Base-by-base conservation (phyloP, 2,113 vertebrate species). In the Poeciliopsis retropinna region DNA sequence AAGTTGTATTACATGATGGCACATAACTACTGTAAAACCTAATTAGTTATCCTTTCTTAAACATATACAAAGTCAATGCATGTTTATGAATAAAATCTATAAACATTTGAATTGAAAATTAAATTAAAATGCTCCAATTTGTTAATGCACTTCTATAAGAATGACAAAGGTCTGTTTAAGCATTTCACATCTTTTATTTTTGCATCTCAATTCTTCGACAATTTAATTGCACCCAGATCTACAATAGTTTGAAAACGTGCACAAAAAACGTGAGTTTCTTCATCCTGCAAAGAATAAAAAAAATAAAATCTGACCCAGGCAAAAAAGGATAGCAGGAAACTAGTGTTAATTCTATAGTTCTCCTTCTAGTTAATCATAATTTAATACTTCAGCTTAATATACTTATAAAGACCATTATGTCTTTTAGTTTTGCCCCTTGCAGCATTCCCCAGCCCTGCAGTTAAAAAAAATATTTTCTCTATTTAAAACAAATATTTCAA, bases 401-500 rank as follows among this genome's bases (percentile, higher is more conserved):
- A 91, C 86, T 90, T 91, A 90, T 90, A 91, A 92, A 92, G 90
- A 92, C 91, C 77, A 87, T 84, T 84, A 81, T 29, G 86, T 91
- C 87, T 92, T 86, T 86, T 91, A 89, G 83, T 88, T 92, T 87
- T 85, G 76, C 91, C 91, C 89, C 88, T 92, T 88, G 88, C 91
- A 92, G 90, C 89, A 92, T 88, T 85, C 87, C 91, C 92, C 91
- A 83, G 81, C 92, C 91, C 91, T 88, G 89, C 91, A 93, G 90
- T 94, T 94, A 94, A 95, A 95, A 95, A 95, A 95, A 95, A 94
- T 92, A 94, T 93, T 94, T 92, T 94, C 93, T 95, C 93, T 94
- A 92, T 93, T 94, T 93, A 94, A 95, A 94, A 95, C 92, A 93
- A 94, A 94, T 91, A 92, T 92, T 93, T 92, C 85, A 93, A 91